Evolutionary conservation across 2,797 vertebrate species (phyloP).

Genomic region (Sitta carolinensis): DNA sequence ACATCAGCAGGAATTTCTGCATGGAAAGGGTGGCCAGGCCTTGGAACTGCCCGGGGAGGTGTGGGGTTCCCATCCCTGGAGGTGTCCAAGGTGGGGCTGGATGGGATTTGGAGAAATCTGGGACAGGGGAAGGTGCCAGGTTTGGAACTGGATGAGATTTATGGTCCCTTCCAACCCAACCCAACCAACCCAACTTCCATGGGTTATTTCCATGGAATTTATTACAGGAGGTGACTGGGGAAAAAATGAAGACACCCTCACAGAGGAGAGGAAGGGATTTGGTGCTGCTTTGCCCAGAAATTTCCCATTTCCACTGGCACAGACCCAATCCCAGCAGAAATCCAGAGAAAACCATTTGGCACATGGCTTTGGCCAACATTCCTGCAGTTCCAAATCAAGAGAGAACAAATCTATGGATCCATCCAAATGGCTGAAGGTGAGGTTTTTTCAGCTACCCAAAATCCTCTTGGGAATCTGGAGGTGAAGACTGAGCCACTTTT

Average conservation of each 20-base stretch:
- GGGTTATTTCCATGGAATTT: not conserved
- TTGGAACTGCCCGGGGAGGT: not conserved
- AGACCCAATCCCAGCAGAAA: not conserved
- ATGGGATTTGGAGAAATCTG: not conserved
- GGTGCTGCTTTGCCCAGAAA: not conserved
- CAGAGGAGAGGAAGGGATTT: not conserved
- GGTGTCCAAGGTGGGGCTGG: not conserved
- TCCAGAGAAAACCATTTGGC: rapidly evolving
- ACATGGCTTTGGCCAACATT: rapidly evolving
- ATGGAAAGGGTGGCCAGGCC: not conserved
- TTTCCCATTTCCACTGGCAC: not conserved
- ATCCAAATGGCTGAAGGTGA: rapidly evolving
- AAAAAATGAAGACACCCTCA: not conserved
- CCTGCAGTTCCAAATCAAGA: not conserved
- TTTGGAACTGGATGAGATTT: not conserved
- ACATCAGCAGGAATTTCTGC: not conserved
- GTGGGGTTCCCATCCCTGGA: not conserved
- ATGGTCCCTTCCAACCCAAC: not conserved
- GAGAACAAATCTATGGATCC: not conserved
- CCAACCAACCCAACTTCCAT: too few relatives aligned
- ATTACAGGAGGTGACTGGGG: not conserved
- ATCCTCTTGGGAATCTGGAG: not conserved
- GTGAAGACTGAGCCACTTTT: not conserved
- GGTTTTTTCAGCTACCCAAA: not conserved
- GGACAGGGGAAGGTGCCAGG: not conserved